Evolutionary conservation across 2,888 invertebrate genomes (phyloP).

Genomic region (Pherbina coryleti): DNA sequence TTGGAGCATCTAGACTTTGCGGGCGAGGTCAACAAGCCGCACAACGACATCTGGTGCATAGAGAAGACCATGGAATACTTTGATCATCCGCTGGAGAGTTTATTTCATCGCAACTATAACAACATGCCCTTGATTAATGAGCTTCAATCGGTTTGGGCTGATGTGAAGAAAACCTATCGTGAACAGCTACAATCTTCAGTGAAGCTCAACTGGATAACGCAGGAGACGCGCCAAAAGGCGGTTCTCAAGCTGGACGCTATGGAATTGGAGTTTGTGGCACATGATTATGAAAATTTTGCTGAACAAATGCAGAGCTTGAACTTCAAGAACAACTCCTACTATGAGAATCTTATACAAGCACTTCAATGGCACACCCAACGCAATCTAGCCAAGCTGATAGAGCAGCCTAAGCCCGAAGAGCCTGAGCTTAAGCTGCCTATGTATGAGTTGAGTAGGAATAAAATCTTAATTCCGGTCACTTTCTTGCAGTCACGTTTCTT

Average conservation of each 20-base stretch:
- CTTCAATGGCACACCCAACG: slow-evolving; percentile 59
- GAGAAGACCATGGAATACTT: slow-evolving; percentile 59
- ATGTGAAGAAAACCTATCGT: slow-evolving; percentile 60
- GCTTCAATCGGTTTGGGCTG: slow-evolving; percentile 62
- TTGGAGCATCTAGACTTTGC: slow-evolving; percentile 59
- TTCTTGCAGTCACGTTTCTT: slow-evolving; percentile 64
- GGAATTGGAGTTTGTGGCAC: slow-evolving; percentile 55
- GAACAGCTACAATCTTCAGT: slow-evolving; percentile 58
- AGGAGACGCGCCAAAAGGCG: slow-evolving; percentile 59
- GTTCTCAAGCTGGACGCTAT: slow-evolving; percentile 58
- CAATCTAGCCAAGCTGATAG: slow-evolving; percentile 51
- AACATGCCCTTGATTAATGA: slow-evolving; percentile 62
- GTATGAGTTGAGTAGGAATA: slow-evolving; percentile 58
- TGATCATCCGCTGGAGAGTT: slow-evolving; percentile 62
- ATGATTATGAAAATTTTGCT: slow-evolving; percentile 48
- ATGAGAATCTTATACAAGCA: slow-evolving; percentile 56
- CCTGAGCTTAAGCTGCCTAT: slow-evolving; percentile 53
- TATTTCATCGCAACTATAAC: slow-evolving; percentile 63
- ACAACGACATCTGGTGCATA: slow-evolving; percentile 58
- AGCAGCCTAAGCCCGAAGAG: slow-evolving; percentile 54
- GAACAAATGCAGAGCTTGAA: slow-evolving; percentile 53
- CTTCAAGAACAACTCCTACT: slow-evolving; percentile 52
- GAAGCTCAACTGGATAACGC: slow-evolving; percentile 57
- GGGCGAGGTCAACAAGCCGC: slow-evolving; percentile 47
- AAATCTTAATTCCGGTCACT: slow-evolving; percentile 60